Evolutionary conservation across 2,113 vertebrate species (phyloP).

Genomic region (Onychostruthus taczanowskii): DNA sequence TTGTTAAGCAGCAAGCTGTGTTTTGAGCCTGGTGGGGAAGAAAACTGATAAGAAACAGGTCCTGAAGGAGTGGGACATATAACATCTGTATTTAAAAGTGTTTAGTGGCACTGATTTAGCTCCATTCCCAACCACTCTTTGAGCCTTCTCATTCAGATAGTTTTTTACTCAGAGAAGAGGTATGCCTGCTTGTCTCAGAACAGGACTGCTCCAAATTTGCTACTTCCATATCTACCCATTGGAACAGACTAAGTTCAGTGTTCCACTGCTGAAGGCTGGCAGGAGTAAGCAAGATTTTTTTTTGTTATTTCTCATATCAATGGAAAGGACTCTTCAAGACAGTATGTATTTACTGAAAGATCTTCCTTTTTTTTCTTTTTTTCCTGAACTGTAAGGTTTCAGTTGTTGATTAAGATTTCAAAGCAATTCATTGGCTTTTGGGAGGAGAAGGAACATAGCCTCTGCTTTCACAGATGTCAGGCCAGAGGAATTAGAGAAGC

Average conservation of each 20-base stretch:
- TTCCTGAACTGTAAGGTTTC: background rate
- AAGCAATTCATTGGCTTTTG: background rate
- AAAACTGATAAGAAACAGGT: background rate
- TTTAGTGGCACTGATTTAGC: background rate
- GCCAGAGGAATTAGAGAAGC: background rate
- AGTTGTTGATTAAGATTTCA: background rate
- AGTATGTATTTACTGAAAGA: background rate
- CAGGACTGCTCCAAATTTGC: background rate
- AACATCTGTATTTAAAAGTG: background rate
- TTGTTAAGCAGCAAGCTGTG: background rate
- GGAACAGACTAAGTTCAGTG: background rate
- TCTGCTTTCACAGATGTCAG: background rate
- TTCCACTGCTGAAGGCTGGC: background rate
- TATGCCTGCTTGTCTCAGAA: background rate
- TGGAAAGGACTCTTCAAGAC: background rate
- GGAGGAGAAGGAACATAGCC: background rate
- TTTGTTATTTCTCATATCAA: background rate
- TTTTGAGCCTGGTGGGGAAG: background rate
- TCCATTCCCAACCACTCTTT: background rate
- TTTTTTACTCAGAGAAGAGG: background rate
- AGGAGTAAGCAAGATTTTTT: background rate
- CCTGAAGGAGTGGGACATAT: too few relatives aligned
- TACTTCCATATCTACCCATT: background rate
- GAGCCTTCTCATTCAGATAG: background rate
- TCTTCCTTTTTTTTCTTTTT: background rate